Evolutionary conservation across 1,140 invertebrate genomes (phyloP), one percentile per base, ranked within the genome.

Genomic region (Diabrotica undecimpunctata): DNA sequence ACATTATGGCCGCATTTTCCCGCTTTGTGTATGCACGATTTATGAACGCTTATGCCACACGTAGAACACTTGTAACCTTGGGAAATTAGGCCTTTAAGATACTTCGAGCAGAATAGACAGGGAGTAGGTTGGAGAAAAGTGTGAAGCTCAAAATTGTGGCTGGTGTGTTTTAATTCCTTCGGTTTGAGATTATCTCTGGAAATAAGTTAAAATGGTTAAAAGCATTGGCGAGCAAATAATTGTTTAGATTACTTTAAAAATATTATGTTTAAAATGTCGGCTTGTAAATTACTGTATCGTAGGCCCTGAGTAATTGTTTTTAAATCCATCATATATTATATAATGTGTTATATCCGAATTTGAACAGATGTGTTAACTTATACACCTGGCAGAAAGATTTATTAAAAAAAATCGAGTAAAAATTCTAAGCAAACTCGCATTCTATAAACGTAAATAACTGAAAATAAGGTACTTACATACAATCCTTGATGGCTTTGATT

Each of bases 101-200:
- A 92, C 78, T 94, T 95, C 13, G 87, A 87, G 79, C 95, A 97
- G 71, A 90, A 84, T 61, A 87, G 84, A 80, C 95, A 97, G 38
- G 85, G 88, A 37, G 86, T 86, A 0, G 94, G 90, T 72, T 86
- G 87, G 53, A 90, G 87, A 76, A 97, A 97, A 0, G 94, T 96
- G 69, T 90, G 86, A 79, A 97, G 87, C 51, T 89, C 85, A 79
- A 95, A 95, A 79, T 91, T 90, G 76, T 96, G 93, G 78, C 92
- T 91, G 1, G 91, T 94, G 66, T 85, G 86, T 36, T 86, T 83
- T 70, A 88, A 88, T 0, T 88, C 88, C 2, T 86, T 79, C 0
- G 95, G 95, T 74, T 92, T 88, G 36, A 96, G 85, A 78, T 96
- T 97, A 72, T 97, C 94, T 75, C 92, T 94, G 78, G 11, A 78